Conservation (phyloP, 2,888 invertebrate species). For the Drosophila cognata region DNA sequence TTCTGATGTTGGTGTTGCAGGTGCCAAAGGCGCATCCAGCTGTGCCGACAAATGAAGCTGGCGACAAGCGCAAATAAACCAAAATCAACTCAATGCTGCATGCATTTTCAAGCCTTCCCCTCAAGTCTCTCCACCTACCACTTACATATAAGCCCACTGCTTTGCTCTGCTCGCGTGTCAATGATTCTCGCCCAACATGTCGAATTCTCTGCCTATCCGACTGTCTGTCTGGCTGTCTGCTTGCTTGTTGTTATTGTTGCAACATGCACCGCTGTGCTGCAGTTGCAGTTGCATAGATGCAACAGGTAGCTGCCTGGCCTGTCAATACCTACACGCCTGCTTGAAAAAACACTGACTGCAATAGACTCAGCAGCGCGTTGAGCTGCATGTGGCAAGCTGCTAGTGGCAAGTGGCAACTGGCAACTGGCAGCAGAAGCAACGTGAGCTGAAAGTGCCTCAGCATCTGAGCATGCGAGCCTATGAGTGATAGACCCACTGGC, state of each 20-base stretch:
- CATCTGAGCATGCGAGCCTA: conserved; percentile 6
- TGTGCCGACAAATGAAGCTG: conserved; percentile 78
- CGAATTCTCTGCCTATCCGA: conserved; percentile 49
- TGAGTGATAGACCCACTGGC: conserved; percentile 52
- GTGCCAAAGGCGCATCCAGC: conserved; percentile 77
- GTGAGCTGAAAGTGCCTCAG: conserved; percentile 9
- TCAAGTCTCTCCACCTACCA: neutral
- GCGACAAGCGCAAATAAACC: conserved; percentile 81
- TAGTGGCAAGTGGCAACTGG: conserved; percentile 34
- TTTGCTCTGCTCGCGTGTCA: conserved; percentile 70
- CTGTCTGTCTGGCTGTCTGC: conserved; percentile 4
- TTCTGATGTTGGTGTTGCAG: conserved; percentile 56
- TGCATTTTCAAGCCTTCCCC: conserved; percentile 19
- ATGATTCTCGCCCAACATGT: conserved; percentile 74
- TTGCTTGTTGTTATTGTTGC: conserved; percentile 39
- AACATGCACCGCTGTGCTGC: conserved; percentile 58
- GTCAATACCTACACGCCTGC: conserved; percentile 80
- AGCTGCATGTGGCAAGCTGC: conserved; percentile 57
- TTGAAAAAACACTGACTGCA: conserved; percentile 48
- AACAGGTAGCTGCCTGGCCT: conserved; percentile 73
- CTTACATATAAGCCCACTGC: conserved; percentile 4
- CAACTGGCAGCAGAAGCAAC: conserved; percentile 34
- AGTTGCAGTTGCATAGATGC: conserved; percentile 45
- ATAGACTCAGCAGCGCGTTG: conserved; percentile 41
- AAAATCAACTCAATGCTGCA: conserved; percentile 72